Base-by-base conservation (phyloP, 2,797 vertebrate species). In the Orestias chungarensis region DNA sequence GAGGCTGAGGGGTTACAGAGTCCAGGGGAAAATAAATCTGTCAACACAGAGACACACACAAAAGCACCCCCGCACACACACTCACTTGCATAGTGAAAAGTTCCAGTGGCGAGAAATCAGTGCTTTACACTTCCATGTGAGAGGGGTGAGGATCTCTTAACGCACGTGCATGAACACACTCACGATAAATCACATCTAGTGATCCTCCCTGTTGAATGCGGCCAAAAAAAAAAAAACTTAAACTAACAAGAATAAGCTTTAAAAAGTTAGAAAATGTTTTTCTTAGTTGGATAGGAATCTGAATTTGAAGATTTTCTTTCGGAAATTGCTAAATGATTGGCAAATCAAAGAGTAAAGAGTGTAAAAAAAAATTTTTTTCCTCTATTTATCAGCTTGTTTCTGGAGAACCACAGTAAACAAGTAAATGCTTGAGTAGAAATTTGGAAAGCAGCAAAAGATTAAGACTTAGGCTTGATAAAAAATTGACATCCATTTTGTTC, bases 121-220 rank as follows among this genome's bases (percentile, higher is more conserved):
- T 87, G 78, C 29, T 84, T 52, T 65, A 80, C 84, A 86, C 65
- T 71, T 83, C 82, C 64, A 72, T 85, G 70, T 74, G 68, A 71
- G 76, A 73, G 71, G 69, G 69, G 40, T 4, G 57, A 72, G 71
- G 44, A 72, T 86, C 74, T 79, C 68, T 66, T 43, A 70, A 35
- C 43, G 52, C 70, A 71, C 64, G 71, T 23, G 20, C 38, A 67
- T 23, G 2, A 40, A 66, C 55, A 50, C 74, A 70, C 52, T 43
- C 14, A 70, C 33, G 35, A 27, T 68, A 50, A 43, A 43, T 25
- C 23, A 6, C 3, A 62, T 40, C 35, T n/a, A 31, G 67, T 64
- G 43, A 40, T 20, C 7, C 57, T 55, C 70, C 49, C 68, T 61
- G 66, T 44, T 73, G 65, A 25, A 62, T 25, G 31, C 33, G 43